Conservation (phyloP, 1,140 invertebrate species). For the Trialeurodes vaporariorum region DNA sequence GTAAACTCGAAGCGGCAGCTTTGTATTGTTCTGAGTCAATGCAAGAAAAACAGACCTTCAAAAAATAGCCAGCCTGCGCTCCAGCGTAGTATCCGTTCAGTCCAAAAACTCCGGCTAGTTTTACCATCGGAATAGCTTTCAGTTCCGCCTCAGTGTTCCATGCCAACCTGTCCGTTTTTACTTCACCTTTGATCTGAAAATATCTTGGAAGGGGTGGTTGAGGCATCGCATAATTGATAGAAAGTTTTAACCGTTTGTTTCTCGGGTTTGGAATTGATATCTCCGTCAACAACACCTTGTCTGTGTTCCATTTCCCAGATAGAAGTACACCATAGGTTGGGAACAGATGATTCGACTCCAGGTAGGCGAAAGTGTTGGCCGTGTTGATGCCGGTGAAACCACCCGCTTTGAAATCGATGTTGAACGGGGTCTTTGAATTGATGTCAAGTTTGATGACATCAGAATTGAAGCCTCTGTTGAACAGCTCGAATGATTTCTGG, state of each 20-base stretch:
- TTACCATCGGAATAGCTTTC: background rate
- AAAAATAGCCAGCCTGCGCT: background rate
- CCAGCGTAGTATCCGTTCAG: background rate
- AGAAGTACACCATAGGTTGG: background rate
- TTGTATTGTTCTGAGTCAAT: too few relatives aligned
- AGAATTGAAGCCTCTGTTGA: background rate
- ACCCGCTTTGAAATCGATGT: background rate
- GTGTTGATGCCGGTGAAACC: background rate
- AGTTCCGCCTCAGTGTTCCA: background rate
- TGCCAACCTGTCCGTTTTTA: background rate
- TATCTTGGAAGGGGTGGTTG: background rate
- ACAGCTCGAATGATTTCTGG: background rate
- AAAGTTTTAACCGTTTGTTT: background rate
- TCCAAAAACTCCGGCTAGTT: background rate
- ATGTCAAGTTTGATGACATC: background rate
- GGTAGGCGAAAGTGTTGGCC: background rate
- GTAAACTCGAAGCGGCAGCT: too few relatives aligned
- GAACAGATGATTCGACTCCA: background rate
- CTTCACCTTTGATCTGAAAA: background rate
- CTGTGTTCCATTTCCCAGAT: background rate
- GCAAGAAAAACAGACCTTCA: too few relatives aligned
- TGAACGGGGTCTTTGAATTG: background rate
- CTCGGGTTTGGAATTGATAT: background rate
- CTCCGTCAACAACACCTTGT: background rate
- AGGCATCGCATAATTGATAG: background rate